Base-by-base conservation (phyloP, 2,888 invertebrate species). In the Gryllus longicercus region DNA sequence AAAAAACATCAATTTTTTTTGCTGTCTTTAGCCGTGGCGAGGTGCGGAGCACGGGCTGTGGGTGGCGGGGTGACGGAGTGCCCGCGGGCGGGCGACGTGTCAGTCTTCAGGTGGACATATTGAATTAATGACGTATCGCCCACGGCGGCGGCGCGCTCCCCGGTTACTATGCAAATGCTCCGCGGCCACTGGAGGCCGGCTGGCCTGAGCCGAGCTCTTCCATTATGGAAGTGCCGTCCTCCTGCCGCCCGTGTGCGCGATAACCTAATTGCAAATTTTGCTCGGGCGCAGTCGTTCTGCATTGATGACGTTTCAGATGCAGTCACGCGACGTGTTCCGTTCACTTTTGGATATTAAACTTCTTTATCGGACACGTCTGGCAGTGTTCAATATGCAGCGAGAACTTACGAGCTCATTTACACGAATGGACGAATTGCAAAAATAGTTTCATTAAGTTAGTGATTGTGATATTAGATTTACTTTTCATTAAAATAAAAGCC, bases 101-200 rank as follows among this genome's bases (percentile, higher is more conserved):
- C 63, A 63, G 16, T 63, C 63, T 63, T 14, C 63, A 63, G 63
- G 38, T 63, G n/a, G 63, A 63, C 63, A n/a, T 63, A 63, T 63
- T 63, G 63, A 18, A 63, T 63, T 63, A 63, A 63, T 63, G 63
- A 63, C 63, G 63, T 63, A 63, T 63, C n/a, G 63, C 16, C 63
- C 10, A 14, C 14, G 63, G 63, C n/a, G n/a, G 63, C n/a, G 4
- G n/a, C 63, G 16, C 2, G 63, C 14, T 14, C 63, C 14, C 63
- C 63, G 63, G n/a, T 38, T 63, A 63, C 14, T 63, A 63, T 63
- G 63, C 63, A 63, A 63, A 63, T 63, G 63, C 63, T 63, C 16
- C 2, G n/a, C 14, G 63, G 63, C 16, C 63, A 63, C 63, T 14
- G n/a, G 63, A 63, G 63, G 14, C 63, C 63, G 63, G 11, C n/a